Conservation (phyloP, 2,113 vertebrate genomes). For the Glaucomys volans region DNA sequence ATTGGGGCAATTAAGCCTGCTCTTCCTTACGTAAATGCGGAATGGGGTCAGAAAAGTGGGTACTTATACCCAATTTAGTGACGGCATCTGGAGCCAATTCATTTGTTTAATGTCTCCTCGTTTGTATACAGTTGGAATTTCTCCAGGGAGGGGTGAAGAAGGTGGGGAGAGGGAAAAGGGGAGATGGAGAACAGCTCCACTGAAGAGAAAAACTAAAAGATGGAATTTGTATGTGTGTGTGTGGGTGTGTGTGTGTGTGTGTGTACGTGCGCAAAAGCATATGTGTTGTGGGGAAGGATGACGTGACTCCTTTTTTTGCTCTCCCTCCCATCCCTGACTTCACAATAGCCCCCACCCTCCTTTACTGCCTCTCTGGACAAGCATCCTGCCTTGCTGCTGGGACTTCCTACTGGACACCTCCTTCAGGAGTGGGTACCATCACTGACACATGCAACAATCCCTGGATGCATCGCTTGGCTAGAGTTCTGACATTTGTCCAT, state of each 20-base stretch:
- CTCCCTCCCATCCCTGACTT: not conserved
- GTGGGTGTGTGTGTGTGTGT: not conserved
- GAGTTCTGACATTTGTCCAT: conserved; percentile 69
- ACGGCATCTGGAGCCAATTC: conserved; percentile 21
- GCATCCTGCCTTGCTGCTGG: conserved; percentile 79
- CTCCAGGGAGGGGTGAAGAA: conserved; percentile 51
- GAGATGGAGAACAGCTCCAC: conserved; percentile 63
- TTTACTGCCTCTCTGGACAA: conserved; percentile 80
- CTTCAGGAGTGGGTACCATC: conserved; percentile 67
- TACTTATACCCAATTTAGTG: conserved; percentile 75
- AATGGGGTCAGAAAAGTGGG: conserved; percentile 76
- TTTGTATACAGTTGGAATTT: conserved; percentile 71
- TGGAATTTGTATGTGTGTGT: not conserved
- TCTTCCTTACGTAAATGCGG: conserved; percentile 78
- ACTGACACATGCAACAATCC: conserved; percentile 42
- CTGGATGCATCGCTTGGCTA: conserved; percentile 21
- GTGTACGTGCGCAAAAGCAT: not conserved
- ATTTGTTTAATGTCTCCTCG: conserved; percentile 70
- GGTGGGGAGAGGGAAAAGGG: not conserved
- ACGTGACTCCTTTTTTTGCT: conserved; percentile 80
- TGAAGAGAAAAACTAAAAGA: conserved; percentile 58
- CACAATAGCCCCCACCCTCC: not conserved
- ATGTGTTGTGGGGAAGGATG: conserved; percentile 37
- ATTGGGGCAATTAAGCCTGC: conserved; percentile 76
- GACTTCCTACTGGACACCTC: conserved; percentile 76